Evolutionary conservation across 1,140 invertebrate species (phyloP), one percentile per base, ranked within the genome.

Genomic region (Trachymyrmex septentrionalis): DNA sequence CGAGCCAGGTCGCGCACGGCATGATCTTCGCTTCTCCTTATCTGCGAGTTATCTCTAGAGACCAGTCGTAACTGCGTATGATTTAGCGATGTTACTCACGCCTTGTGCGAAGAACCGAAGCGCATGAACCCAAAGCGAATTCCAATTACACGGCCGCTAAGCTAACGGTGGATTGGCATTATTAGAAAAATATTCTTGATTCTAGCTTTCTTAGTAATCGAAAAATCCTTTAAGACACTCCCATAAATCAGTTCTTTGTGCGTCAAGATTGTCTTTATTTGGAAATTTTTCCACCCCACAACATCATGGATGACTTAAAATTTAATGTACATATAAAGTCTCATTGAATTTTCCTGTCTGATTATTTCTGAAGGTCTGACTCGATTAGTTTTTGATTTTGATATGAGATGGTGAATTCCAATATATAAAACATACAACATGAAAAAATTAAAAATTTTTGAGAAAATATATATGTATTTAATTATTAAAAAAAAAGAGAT

Each of bases 1-100:
- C 78, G 77, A 87, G 73, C 76, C 69, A 86, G 64, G 85, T 86
- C 89, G 90, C 77, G 73, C 64, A 27, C 53, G 81, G 63, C 53
- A 89, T 80, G 66, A 85, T 89, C 88, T 87, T 87, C 63, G 73
- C 30, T 75, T 59, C 84, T 66, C 50, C 82, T 88, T 90, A 88
- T 90, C 86, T 73, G 6, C 55, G 7, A 72, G 73, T 76, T 87
- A 90, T 90, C 89, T 85, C 38, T 55, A 71, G 53, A 86, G 66
- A 30, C 48, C 78, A 84, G 53, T 89, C 88, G 85, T 89, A 88
- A 67, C 88, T 71, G 80, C 50, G 71, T 90, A 90, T 89, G 88
- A 90, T 90, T 90, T 90, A 90, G 57, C 87, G 88, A 63, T 55
- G 85, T 90, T 89, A 87, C 76, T 90, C 88, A 86, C 69, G 48